Conservation (phyloP, 2,888 invertebrate genomes). For the Serripes groenlandicus region DNA sequence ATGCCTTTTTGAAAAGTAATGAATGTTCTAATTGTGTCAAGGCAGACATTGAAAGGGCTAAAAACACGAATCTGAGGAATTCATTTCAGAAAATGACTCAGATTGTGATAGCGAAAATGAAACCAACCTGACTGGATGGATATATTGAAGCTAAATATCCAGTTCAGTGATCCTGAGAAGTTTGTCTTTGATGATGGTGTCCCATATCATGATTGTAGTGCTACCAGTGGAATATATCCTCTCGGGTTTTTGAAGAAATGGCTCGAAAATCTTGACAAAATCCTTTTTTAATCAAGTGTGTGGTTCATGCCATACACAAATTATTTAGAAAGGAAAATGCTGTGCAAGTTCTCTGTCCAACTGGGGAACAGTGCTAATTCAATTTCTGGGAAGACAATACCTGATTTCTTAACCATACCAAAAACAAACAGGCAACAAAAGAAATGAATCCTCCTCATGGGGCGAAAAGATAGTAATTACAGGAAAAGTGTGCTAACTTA, state of each 20-base stretch:
- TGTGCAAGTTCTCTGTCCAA: constrained; percentile 51
- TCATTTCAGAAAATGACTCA: neutral
- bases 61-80: neutral
- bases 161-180: too few relatives aligned
- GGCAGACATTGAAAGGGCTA: neutral
- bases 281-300: constrained; percentile 47
- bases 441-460: constrained; percentile 66
- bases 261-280: too few relatives aligned
- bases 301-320: constrained; percentile 18
- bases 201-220: too few relatives aligned
- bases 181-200: too few relatives aligned
- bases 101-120: neutral
- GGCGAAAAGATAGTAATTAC: constrained; percentile 47
- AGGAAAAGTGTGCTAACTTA: constrained; percentile 54
- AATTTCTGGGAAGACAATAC: too few relatives aligned
- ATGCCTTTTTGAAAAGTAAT: neutral
- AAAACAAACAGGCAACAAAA: constrained; percentile 12
- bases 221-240: too few relatives aligned
- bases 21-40: neutral
- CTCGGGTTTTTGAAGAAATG: too few relatives aligned
- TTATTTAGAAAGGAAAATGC: constrained; percentile 21
- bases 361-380: constrained; percentile 48
- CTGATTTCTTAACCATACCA: constrained; percentile 63
- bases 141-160: constrained; percentile 8
- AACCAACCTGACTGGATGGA: constrained; percentile 37